Evolutionary conservation across 2,888 invertebrate species (phyloP).

Genomic region (Brachypalpus laphriformis): DNA sequence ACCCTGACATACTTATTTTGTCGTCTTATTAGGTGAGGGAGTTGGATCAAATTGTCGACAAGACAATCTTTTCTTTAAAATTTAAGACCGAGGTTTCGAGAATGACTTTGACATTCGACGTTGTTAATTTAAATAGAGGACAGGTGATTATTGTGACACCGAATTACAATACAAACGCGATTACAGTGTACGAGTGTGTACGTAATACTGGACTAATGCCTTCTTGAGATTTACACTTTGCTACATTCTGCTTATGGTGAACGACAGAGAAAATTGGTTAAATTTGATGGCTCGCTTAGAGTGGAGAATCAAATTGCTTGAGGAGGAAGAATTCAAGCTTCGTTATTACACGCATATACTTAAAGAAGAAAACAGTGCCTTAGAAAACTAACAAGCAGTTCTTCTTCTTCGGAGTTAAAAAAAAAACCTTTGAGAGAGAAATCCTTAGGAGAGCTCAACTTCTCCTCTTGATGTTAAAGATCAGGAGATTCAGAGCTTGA

Average conservation of each 20-base stretch:
- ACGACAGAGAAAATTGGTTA: constrained; percentile 90
- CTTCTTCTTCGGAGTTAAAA: constrained; percentile 86
- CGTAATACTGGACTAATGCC: no score
- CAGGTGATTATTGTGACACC: no score
- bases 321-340: constrained; percentile 87
- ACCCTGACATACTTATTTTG: not conserved
- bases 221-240: no score
- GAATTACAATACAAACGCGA: no score
- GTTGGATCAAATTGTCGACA: not conserved
- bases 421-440: constrained; percentile 84
- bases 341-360: constrained; percentile 86
- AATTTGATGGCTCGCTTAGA: constrained; percentile 86
- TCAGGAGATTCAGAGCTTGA: constrained; percentile 78
- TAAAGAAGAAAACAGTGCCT: constrained; percentile 86
- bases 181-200: no score
- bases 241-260: no score
- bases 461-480: constrained; percentile 76
- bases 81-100: not conserved
- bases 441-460: constrained; percentile 79
- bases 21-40: not conserved
- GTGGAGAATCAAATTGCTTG: constrained; percentile 86
- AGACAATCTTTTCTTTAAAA: not conserved
- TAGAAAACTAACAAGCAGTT: constrained; percentile 87
- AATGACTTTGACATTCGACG: not conserved
- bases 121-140: not conserved